phyloP scores from a whole-genome alignment of 2,888 invertebrate genomes.

The Lamproptera curius region DNA sequence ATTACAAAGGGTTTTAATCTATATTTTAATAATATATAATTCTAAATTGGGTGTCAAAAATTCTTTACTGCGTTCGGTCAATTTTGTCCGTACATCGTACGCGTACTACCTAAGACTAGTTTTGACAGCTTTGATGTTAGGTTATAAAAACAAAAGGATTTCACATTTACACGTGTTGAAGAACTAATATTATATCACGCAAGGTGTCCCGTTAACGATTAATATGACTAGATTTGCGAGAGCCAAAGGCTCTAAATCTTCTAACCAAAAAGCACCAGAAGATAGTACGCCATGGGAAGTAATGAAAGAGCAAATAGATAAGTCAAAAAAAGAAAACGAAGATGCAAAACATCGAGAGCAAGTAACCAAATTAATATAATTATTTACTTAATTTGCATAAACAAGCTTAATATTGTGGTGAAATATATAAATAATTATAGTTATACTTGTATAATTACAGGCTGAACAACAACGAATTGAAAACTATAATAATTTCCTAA shows the following conservation, averaged over 20 bases:
- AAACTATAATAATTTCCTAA: conserved; percentile 72
- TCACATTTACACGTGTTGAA: background rate
- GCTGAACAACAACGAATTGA: conserved; percentile 69
- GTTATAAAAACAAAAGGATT: background rate
- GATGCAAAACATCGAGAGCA: conserved; percentile 57
- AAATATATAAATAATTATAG: no score
- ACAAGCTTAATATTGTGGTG: no score
- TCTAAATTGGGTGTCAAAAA: no score
- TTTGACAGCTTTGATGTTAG: background rate
- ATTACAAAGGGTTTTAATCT: no score
- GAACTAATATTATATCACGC: background rate
- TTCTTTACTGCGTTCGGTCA: no score
- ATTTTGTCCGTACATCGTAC: no score
- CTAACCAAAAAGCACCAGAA: conserved; percentile 83
- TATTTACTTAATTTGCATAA: no score
- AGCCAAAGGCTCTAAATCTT: conserved; percentile 85
- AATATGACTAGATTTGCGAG: conserved; percentile 86
- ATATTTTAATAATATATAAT: no score
- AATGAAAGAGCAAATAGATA: conserved; percentile 81
- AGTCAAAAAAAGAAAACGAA: conserved; percentile 67
- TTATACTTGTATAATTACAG: no score
- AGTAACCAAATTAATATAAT: conserved; percentile 42
- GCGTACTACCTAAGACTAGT: no score
- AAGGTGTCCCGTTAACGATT: background rate
- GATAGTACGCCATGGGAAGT: conserved; percentile 85